Evolutionary conservation across 2,888 invertebrate species (phyloP).

Genomic region (Lepidochitona cinerea): DNA sequence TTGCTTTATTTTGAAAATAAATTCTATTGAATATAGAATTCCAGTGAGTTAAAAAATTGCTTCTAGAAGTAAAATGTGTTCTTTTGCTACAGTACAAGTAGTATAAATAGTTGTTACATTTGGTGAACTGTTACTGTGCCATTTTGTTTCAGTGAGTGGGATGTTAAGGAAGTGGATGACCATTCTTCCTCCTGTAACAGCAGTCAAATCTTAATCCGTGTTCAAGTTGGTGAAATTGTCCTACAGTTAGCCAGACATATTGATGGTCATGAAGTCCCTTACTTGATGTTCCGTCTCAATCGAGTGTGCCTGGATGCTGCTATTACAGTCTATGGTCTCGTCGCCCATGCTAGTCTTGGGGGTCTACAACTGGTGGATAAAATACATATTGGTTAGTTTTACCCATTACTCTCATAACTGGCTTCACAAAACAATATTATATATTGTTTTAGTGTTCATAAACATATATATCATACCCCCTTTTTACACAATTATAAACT

Average conservation of each 20-base stretch:
- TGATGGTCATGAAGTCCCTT: conserved; percentile 80
- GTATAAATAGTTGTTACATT: no score
- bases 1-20: no score
- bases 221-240: conserved; percentile 80
- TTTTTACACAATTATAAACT: no score
- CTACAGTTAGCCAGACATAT: conserved; percentile 78
- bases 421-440: no score
- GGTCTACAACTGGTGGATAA: conserved; percentile 81
- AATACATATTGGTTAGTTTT: conserved; percentile 75
- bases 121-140: no score
- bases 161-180: conserved; percentile 86
- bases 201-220: conserved; percentile 80
- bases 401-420: no score
- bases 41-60: no score
- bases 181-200: conserved; percentile 85
- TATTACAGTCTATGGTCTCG: conserved; percentile 84
- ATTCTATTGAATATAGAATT: no score
- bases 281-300: conserved; percentile 81
- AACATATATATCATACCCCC: no score
- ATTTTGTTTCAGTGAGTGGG: conserved; percentile 76
- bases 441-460: no score
- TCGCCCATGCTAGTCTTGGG: conserved; percentile 80
- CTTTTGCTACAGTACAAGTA: no score
- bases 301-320: conserved; percentile 81
- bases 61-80: no score